A percentile compares a stretch with the other conserved stretches of the same genome.
phyloP scores from a whole-genome alignment of 2,113 vertebrate genomes.

The Hippocampus mohnikei region DNA sequence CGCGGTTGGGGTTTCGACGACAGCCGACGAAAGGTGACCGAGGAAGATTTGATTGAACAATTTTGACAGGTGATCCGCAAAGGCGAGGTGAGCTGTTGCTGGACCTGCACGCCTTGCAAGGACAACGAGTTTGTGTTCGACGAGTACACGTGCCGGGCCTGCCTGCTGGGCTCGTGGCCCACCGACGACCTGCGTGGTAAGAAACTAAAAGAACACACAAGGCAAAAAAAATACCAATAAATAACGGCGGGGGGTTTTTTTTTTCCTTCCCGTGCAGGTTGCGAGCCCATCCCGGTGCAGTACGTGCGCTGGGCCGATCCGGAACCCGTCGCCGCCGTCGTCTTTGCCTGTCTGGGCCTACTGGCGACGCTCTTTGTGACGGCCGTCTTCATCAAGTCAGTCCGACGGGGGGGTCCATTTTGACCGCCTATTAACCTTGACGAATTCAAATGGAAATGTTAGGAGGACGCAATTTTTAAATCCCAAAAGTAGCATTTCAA shows the following conservation, averaged over 20 bases:
- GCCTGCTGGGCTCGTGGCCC: constrained; percentile 90
- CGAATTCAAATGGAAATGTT: no score
- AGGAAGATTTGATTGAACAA: background rate
- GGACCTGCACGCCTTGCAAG: constrained; percentile 97
- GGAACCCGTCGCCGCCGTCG: constrained; percentile 94
- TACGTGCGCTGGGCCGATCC: constrained; percentile 95
- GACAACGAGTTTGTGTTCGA: constrained; percentile 96
- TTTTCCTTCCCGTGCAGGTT: constrained; percentile 72
- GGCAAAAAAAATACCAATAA: background rate
- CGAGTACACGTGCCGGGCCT: constrained; percentile 94
- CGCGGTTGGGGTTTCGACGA: background rate
- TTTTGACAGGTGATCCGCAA: constrained; percentile 90
- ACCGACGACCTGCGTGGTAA: constrained; percentile 90
- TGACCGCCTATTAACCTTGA: background rate
- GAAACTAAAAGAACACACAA: background rate
- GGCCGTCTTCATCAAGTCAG: constrained; percentile 83
- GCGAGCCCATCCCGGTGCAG: constrained; percentile 90
- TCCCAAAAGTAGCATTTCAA: no score
- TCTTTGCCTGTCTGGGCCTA: constrained; percentile 91
- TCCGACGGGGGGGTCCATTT: background rate
- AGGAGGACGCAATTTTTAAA: no score
- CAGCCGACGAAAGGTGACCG: background rate
- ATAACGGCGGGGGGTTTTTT: background rate
- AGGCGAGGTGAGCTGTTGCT: constrained; percentile 98
- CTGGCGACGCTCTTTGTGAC: constrained; percentile 93